Evolutionary conservation across 2,113 vertebrate genomes (phyloP), one percentile per base, ranked within the genome.

Genomic region (Vulpes ferrilata): DNA sequence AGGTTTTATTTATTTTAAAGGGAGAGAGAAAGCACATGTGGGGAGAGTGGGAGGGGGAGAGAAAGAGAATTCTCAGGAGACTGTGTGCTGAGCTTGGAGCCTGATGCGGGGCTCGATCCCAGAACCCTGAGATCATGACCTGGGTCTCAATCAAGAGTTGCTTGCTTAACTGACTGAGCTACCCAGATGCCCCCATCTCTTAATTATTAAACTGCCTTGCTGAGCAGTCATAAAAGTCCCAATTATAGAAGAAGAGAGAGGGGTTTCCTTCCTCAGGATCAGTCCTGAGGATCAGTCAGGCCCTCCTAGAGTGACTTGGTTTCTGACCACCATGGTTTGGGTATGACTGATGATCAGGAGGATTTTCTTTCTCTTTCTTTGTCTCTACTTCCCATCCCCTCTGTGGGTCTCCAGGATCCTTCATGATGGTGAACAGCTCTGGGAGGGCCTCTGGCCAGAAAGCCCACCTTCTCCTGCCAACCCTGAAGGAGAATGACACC

Each of bases 351-450:
- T 95, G 94, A 79, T 98, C 97, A 98, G 95, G 76, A 82, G 60
- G 69, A n/a, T 87, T 93, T 97, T 98, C 55, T 97, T 76, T 98
- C 4, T 97, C 76, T 97, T 30, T 93, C 59, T 67, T 57, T 27
- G n/a, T 94, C 57, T 94, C 53, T 59, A 20, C 90, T 13, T 81
- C 86, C 5, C 1, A 10, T 55, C 53, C 25, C 12, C 16, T 69
- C 79, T 23, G 3, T 67, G 82, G 90, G 48, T 76, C 65, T 90
- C 0, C 43, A 99, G 99, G 99, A n/a, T 99, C 99, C 94, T 99
- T 99, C 98, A 99, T 99, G 99, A 99, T 99, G 98, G 99, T 99
- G 97, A 99, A 99, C 94, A 99, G 99, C 87, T 99, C 99, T 0
- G 99, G 99, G 62, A 98, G 99, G 30, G 99, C 99, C 0, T 99